A percentile compares a stretch with the other conserved stretches of the same genome.
Conservation (phyloP, 2,113 vertebrate genomes). For the Siniperca chuatsi region DNA sequence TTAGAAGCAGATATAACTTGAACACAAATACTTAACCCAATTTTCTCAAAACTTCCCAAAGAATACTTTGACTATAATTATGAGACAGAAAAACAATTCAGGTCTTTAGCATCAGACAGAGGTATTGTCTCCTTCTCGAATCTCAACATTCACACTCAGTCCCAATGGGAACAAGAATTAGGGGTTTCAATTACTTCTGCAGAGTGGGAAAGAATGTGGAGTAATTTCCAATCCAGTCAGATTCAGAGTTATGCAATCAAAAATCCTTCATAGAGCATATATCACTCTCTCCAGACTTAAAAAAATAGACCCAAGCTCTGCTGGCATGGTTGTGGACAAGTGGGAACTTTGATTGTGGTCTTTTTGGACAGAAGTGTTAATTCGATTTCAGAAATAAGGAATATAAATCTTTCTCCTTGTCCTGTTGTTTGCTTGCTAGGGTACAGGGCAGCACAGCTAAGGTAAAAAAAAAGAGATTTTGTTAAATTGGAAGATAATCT, state of each 20-base stretch:
- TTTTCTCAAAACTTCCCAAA: too few species aligned
- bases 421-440: conserved; percentile 7
- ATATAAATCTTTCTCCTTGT: background rate
- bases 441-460: background rate
- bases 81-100: too few species aligned
- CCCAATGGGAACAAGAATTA: background rate
- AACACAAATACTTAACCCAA: too few species aligned
- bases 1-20: too few species aligned
- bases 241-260: background rate
- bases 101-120: too few species aligned
- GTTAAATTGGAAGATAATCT: too few species aligned
- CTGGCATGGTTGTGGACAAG: too few species aligned
- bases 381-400: conserved; percentile 20
- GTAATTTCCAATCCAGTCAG: background rate
- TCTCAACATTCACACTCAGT: background rate
- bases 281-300: background rate
- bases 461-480: background rate
- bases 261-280: background rate
- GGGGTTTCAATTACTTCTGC: background rate
- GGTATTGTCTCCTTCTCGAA: background rate
- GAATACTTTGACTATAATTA: too few species aligned
- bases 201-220: background rate
- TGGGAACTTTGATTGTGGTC: background rate
- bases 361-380: conserved; percentile 19
- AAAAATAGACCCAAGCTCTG: too few species aligned